Conservation (phyloP, 2,888 invertebrate species). For the Arge pagana region DNA sequence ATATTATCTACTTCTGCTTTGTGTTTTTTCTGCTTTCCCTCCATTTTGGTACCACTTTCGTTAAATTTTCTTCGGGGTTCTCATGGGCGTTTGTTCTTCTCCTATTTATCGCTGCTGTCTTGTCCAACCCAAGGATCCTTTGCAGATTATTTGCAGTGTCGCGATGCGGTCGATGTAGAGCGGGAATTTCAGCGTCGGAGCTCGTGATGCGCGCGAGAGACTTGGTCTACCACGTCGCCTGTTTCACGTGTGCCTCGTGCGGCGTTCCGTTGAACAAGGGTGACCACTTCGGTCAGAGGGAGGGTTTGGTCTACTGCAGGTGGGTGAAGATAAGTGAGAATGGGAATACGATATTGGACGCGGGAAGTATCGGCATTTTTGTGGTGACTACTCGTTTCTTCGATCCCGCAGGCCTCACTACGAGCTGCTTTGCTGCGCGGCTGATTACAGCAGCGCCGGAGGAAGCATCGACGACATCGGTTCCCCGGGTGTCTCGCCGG, state of each 20-base stretch:
- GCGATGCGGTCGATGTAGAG: constrained; percentile 83
- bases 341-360: background rate
- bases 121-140: constrained; percentile 42
- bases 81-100: no score
- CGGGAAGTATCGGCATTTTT: constrained; percentile 26
- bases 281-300: constrained; percentile 88
- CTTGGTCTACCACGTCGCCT: constrained; percentile 85
- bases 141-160: constrained; percentile 84
- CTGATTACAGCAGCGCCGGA: constrained; percentile 65
- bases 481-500: constrained; percentile 66
- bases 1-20: no score
- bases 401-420: constrained; percentile 69
- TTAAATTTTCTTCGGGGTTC: no score
- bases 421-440: constrained; percentile 63
- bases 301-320: constrained; percentile 76
- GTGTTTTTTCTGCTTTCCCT: no score
- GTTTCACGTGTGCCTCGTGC: constrained; percentile 88
- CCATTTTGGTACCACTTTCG: no score
- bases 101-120: no score
- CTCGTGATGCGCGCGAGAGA: constrained; percentile 90
- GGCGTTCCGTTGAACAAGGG: constrained; percentile 82
- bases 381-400: no score
- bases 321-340: constrained; percentile 26
- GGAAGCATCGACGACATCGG: constrained; percentile 67
- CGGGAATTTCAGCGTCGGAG: constrained; percentile 84